phyloP scores from a whole-genome alignment of 2,888 invertebrate genomes.

The Sthenelais limicola region DNA sequence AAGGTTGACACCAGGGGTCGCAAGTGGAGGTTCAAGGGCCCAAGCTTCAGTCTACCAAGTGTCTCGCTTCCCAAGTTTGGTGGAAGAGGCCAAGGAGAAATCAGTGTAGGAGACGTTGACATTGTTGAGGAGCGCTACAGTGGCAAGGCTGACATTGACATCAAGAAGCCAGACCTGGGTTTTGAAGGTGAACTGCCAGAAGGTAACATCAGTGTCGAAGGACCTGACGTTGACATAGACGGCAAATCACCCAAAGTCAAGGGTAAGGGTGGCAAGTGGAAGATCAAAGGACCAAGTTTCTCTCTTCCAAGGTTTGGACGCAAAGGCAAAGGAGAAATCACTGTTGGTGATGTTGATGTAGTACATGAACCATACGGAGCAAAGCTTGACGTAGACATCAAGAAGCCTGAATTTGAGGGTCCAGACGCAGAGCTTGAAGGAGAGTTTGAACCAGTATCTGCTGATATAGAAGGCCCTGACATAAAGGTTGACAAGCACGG shows the following conservation, averaged over 20 bases:
- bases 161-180: conserved; percentile 16
- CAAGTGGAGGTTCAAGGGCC: too few species aligned
- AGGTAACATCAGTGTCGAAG: not conserved
- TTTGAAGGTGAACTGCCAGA: conserved; percentile 16
- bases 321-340: conserved; percentile 13
- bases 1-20: too few species aligned
- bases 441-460: too few species aligned
- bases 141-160: conserved; percentile 14
- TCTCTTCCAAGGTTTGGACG: conserved; percentile 7
- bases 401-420: too few species aligned
- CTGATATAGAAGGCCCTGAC: too few species aligned
- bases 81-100: conserved; percentile 18
- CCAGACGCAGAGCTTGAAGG: conserved; percentile 15
- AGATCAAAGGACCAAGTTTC: conserved; percentile 26
- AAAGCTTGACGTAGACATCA: conserved; percentile 1
- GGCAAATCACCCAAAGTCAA: conserved; percentile 1
- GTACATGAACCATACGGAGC: conserved; percentile 30
- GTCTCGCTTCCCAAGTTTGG: conserved; percentile 19
- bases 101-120: conserved; percentile 34
- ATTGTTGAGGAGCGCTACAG: conserved; percentile 20
- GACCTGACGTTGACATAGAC: conserved; percentile 15
- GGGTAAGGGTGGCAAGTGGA: not conserved
- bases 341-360: conserved; percentile 27
- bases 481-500: not conserved
- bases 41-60: conserved; percentile 18